Evolutionary conservation across 2,888 invertebrate species (phyloP).

Genomic region (Ommatoiulus sabulosus): DNA sequence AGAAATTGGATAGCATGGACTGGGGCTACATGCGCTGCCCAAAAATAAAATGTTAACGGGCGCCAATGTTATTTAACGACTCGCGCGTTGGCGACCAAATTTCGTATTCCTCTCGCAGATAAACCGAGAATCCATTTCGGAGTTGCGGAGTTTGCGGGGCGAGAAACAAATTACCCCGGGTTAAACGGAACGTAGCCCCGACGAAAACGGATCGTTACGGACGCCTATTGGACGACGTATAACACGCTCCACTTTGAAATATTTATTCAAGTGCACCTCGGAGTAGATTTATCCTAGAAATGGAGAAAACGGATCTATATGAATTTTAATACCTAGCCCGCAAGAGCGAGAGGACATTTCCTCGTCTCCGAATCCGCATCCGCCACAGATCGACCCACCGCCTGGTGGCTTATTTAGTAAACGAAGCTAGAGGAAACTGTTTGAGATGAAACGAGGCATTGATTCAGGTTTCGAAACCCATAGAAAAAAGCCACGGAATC

Average conservation of each 20-base stretch:
- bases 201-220: conserved; percentile 29
- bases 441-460: no score
- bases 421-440: no score
- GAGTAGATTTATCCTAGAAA: background rate
- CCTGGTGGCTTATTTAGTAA: no score
- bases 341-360: background rate
- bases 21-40: conserved; percentile 33
- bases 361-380: background rate
- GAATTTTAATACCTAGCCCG: background rate
- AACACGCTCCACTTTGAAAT: background rate
- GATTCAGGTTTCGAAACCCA: no score
- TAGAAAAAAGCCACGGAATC: no score
- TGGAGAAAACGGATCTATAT: background rate
- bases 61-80: conserved; percentile 40
- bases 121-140: conserved; percentile 40
- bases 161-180: conserved; percentile 35
- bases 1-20: conserved; percentile 39
- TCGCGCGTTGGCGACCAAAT: conserved; percentile 21
- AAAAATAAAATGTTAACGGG: conserved; percentile 44
- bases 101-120: conserved; percentile 44
- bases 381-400: no score
- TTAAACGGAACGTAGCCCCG: conserved; percentile 11
- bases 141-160: conserved; percentile 22
- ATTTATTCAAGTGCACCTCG: background rate
- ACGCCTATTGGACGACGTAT: background rate